These are phyloP conservation scores for Shargacucullia verbasci DNA, from an alignment of 2,888 invertebrate genomes.

Conservation along the genomic window DNA sequence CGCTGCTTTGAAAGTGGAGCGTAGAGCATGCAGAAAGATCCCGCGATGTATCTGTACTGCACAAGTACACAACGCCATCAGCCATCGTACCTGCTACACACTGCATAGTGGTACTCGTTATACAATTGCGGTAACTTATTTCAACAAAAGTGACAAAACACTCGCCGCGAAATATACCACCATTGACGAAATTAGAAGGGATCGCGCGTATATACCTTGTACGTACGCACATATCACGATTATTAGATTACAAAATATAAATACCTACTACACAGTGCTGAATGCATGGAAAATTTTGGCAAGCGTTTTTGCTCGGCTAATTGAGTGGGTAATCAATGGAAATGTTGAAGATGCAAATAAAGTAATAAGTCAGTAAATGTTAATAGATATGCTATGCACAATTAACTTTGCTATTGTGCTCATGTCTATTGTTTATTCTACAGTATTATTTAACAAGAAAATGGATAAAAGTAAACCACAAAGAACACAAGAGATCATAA, in stretches of 20 bases:
- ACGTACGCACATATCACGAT: slow-evolving; percentile 34
- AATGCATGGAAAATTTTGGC: slow-evolving; percentile 35
- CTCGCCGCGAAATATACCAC: slow-evolving; percentile 46
- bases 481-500: slow-evolving; percentile 34
- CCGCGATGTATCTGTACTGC: slow-evolving; percentile 1
- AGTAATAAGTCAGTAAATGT: slow-evolving; percentile 14
- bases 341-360: slow-evolving; percentile 13
- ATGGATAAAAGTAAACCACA: slow-evolving; percentile 24
- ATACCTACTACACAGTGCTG: slow-evolving; percentile 14
- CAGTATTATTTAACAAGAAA: slow-evolving; percentile 14
- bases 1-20: slow-evolving; percentile 23
- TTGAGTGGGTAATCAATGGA: slow-evolving; percentile 29
- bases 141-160: slow-evolving; percentile 59
- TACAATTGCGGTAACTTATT: slow-evolving; percentile 54
- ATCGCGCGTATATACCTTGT: slow-evolving; percentile 38
- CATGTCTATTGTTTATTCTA: slow-evolving; percentile 8
- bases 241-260: slow-evolving; percentile 51
- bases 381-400: slow-evolving; percentile 13
- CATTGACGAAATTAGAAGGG: slow-evolving; percentile 61
- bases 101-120: slow-evolving; percentile 26
- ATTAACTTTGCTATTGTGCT: slow-evolving; percentile 10
- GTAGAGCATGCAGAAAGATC: slow-evolving; percentile 8
- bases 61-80: background rate
- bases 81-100: slow-evolving; percentile 7
- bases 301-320: slow-evolving; percentile 22